Percentiles rank a stretch among this genome's conserved stretches.
Evolutionary conservation across 2,113 vertebrate genomes (phyloP).

Genomic region (Oplegnathus fasciatus): DNA sequence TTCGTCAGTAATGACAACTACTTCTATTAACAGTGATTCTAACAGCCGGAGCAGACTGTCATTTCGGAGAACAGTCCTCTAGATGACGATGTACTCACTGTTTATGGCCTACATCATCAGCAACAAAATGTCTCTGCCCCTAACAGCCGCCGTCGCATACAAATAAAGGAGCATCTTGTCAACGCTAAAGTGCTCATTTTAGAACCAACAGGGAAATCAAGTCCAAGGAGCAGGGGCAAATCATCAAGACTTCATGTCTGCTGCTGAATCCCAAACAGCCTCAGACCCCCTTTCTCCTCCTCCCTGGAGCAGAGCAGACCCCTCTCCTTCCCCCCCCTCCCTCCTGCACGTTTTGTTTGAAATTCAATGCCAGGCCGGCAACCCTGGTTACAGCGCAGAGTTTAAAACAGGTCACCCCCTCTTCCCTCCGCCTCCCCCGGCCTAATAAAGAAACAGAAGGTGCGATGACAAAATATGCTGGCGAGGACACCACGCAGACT

Average conservation of each 20-base stretch:
- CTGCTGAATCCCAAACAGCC: constrained; percentile 72
- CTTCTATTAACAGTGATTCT: constrained; percentile 32
- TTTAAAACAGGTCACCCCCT: constrained; percentile 71
- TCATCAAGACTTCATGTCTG: constrained; percentile 45
- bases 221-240: constrained; percentile 31
- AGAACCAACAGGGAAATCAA: constrained; percentile 61
- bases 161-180: constrained; percentile 33
- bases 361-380: constrained; percentile 71
- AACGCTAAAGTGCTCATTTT: constrained; percentile 55
- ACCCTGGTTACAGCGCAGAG: constrained; percentile 63
- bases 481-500: constrained; percentile 49
- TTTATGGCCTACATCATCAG: constrained; percentile 50
- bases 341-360: constrained; percentile 67
- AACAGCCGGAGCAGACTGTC: constrained; percentile 20
- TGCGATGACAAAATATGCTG: constrained; percentile 65
- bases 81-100: constrained; percentile 42
- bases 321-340: neutral
- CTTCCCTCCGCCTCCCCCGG: constrained; percentile 4
- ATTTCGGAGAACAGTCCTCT: constrained; percentile 39
- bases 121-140: constrained; percentile 38
- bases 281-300: constrained; percentile 16
- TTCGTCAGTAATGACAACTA: constrained; percentile 35
- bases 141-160: constrained; percentile 33
- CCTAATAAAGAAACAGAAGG: constrained; percentile 76
- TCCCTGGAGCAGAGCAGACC: constrained; percentile 12